Evolutionary conservation across 2,797 vertebrate species (phyloP), one percentile per base, ranked within the genome.

Genomic region (Scarus forsteni): DNA sequence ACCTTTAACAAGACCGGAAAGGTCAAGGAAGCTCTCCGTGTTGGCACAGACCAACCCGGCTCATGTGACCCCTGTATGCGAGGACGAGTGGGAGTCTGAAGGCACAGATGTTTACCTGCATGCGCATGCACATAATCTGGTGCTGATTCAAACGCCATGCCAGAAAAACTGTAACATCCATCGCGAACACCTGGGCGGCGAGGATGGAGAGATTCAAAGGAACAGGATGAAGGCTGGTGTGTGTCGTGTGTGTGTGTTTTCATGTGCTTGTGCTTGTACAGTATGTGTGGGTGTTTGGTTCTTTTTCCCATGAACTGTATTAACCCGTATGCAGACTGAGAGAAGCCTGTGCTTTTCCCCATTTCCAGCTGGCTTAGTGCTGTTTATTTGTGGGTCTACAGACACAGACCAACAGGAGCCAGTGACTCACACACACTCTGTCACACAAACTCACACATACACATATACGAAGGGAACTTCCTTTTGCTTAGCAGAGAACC

Each of bases 391-490:
- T 89, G 85, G 85, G 85, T 89, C 82, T 87, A 85, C 62, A 89
- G 88, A 92, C 84, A 82, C 89, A 93, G 92, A 95, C 94, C 89
- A 91, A 93, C 86, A 89, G 92, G 92, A 94, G 92, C 92, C 94
- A 92, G 86, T 87, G 87, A 92, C 88, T 85, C 77, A 67, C 65
- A 45, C 71, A 58, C 76, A 68, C 60, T 61, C 64, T 56, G 58
- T 66, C 70, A 79, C 40, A 63, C 57, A 61, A 51, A 62, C 66
- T 48, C 19, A 75, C 64, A 59, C 64, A 59, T 55, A 67, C 50
- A 73, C 51, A 78, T 43, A 70, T 54, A 71, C 58, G 60, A 68
- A 66, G 34, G 48, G 16, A 73, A 82, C 69, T 82, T 87, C 75
- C 74, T 76, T 78, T 75, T 69, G 66, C 77, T 87, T 63, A 70